Evolutionary conservation across 2,888 invertebrate genomes (phyloP), one percentile per base, ranked within the genome.

Genomic region (Cremastinae sp.): DNA sequence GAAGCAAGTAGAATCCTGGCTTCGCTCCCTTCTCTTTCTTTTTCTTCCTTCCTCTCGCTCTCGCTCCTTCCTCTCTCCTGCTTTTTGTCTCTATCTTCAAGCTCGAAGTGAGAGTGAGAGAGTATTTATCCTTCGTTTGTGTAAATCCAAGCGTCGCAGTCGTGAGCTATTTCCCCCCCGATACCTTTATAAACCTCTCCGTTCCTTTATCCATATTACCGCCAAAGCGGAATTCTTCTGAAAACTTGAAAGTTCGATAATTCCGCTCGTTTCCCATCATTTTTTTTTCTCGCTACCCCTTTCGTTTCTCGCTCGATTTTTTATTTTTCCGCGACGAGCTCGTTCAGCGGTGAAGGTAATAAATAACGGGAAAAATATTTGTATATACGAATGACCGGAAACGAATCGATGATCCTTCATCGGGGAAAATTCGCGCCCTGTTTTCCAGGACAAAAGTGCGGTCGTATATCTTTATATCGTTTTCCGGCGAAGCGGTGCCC

Each of bases 41-140:
- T 28, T 5, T 5, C 5, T 28, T 5, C 2, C 28, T 28, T 28
- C 28, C 28, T 28, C 28, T 28, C 28, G 2, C 28, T 28, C 28
- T 28, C 28, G 2, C 28, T 28, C 28, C 5, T 28, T 28, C 28
- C 28, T 28, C 28, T 28, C 28, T 28, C 28, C 28, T 28, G 2
- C 28, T 5, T 28, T 28, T 28, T 28, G 2, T 5, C 5, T 28
- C 28, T 28, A 3, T 28, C 28, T 28, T 28, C 28, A 5, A 28
- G 5, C 28, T 28, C 28, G 43, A 49, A 66, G 54, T 45, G 75
- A 68, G 56, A 49, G 22, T 34, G 47, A 54, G 53, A 36, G 66
- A 64, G 64, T 69, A 73, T 76, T 76, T 73, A 73, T 76, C 69
- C 65, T 76, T 10, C 41, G 58, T 49, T 38, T 59, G 45, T 47